Percentiles rank a stretch among this genome's conserved stretches.
Conservation (phyloP, 2,888 invertebrate species). For the Amphimallon solstitiale region DNA sequence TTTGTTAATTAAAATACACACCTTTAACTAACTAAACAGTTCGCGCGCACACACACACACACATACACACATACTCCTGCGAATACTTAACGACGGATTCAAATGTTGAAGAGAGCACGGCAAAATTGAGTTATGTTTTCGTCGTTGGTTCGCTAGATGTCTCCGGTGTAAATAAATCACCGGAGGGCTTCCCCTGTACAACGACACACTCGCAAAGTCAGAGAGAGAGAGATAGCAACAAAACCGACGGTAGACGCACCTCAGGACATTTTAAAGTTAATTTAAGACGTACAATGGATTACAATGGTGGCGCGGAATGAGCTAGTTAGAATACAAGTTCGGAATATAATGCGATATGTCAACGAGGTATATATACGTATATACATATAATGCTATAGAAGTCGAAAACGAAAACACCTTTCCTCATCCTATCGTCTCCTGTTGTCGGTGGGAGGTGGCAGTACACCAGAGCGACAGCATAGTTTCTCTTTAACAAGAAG, state of each 20-base stretch:
- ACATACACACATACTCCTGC: neutral
- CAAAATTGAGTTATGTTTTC: slow-evolving; percentile 44
- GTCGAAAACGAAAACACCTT: slow-evolving; percentile 46
- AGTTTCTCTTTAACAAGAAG: slow-evolving; percentile 45
- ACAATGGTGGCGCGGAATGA: slow-evolving; percentile 57
- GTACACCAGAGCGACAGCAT: slow-evolving; percentile 13
- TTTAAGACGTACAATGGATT: slow-evolving; percentile 60
- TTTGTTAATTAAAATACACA: slow-evolving; percentile 36
- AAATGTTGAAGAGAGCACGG: neutral
- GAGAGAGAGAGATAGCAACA: too few relatives aligned
- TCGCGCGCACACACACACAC: neutral
- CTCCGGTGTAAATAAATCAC: slow-evolving; percentile 53
- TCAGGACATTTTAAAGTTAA: slow-evolving; percentile 57
- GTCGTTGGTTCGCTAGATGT: slow-evolving; percentile 44
- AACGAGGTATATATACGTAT: slow-evolving; percentile 40
- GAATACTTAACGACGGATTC: neutral
- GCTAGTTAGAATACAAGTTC: slow-evolving; percentile 58
- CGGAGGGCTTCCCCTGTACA: slow-evolving; percentile 45
- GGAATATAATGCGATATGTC: slow-evolving; percentile 55
- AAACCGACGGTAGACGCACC: slow-evolving; percentile 43
- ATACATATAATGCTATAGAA: neutral
- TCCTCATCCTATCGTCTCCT: neutral
- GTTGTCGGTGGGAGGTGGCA: neutral
- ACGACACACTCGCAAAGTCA: too few relatives aligned
- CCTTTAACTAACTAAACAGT: slow-evolving; percentile 35